phyloP scores from a whole-genome alignment of 1,140 invertebrate genomes.

The Drosophila truncata region DNA sequence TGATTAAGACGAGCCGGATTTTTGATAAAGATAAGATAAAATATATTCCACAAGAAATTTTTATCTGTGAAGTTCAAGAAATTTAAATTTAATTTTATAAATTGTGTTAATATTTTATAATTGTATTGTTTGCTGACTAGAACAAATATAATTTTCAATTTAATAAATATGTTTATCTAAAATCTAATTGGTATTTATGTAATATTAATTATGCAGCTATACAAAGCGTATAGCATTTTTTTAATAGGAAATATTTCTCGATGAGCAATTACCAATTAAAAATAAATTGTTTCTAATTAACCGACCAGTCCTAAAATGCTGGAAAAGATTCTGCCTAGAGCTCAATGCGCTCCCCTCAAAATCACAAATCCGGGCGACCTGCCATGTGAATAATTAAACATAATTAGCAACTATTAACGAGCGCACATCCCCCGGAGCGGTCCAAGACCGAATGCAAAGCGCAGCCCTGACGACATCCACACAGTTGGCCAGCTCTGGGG shows the following conservation, averaged over 20 bases:
- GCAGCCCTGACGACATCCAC: slow-evolving; percentile 45
- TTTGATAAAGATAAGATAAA: not conserved
- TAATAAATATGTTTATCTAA: too few species aligned
- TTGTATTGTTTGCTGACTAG: too few species aligned
- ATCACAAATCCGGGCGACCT: slow-evolving; percentile 21
- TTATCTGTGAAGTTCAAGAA: not conserved
- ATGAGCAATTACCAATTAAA: not conserved
- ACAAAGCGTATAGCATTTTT: not conserved
- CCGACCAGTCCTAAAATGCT: too few species aligned
- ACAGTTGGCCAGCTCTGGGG: slow-evolving; percentile 50
- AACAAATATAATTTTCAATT: too few species aligned
- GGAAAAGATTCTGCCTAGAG: not conserved
- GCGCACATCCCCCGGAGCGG: slow-evolving; percentile 15
- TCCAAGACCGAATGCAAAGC: slow-evolving; percentile 35
- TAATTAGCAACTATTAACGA: slow-evolving; percentile 76
- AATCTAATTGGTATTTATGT: not conserved
- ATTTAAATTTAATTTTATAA: accelerated
- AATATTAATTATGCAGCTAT: not conserved
- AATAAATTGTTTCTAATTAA: not conserved
- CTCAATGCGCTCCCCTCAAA: not conserved
- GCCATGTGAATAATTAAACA: slow-evolving; percentile 72
- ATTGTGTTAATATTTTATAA: too few species aligned
- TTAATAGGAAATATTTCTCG: not conserved
- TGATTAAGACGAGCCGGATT: not conserved
- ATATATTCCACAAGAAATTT: not conserved